Percentiles rank a stretch among this genome's conserved stretches.
Evolutionary conservation across 2,113 vertebrate genomes (phyloP).

Genomic region (Rhodinocichla rosea): DNA sequence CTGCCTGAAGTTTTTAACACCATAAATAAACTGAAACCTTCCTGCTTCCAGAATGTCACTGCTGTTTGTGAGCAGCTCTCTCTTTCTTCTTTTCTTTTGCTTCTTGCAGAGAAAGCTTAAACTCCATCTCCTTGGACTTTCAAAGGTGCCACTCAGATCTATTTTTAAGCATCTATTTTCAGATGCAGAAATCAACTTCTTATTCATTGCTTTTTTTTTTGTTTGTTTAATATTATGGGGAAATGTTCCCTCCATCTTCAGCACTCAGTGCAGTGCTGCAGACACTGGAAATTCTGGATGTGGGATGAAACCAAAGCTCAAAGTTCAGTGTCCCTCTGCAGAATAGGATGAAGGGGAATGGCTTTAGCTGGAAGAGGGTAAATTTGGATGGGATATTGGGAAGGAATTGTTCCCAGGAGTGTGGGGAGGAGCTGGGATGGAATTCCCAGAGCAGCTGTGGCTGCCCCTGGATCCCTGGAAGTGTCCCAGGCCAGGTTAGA

Average conservation of each 20-base stretch:
- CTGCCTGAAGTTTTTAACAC: background rate
- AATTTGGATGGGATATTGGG: background rate
- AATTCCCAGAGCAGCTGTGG: background rate
- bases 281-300: background rate
- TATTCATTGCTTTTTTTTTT: background rate
- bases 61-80: background rate
- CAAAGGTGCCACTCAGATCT: background rate
- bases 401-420: background rate
- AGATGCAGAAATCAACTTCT: background rate
- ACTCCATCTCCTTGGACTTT: background rate
- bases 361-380: background rate
- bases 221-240: background rate
- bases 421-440: background rate
- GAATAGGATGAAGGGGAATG: background rate
- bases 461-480: background rate
- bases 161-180: slow-evolving; percentile 47
- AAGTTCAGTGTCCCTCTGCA: background rate
- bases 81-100: background rate
- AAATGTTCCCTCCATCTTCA: background rate
- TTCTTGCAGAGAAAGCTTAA: background rate
- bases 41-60: background rate
- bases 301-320: background rate
- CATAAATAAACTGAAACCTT: background rate
- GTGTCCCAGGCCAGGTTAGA: background rate
- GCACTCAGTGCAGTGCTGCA: background rate